Evolutionary conservation across 2,113 vertebrate genomes (phyloP), one percentile per base, ranked within the genome.

Genomic region (Datnioides undecimradiatus): DNA sequence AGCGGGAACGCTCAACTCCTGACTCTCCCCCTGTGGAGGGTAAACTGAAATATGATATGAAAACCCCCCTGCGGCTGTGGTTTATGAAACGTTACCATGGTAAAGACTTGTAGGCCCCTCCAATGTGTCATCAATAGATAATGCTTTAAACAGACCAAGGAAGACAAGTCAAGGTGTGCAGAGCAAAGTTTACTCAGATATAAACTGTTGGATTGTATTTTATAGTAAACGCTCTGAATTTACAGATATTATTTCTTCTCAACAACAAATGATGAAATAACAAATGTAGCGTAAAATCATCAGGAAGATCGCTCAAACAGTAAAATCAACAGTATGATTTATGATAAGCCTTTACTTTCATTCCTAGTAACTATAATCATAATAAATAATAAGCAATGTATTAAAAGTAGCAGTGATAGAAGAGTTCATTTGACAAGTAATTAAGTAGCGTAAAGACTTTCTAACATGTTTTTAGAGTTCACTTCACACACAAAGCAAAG

Each of bases 1-100:
- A 54, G 40, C 29, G 72, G 59, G 41, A 74, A 48, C 54, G 27
- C n/a, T 73, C 7, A 3, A 63, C 27, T 75, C 43, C 55, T 3
- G n/a, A 72, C 40, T 80, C 55, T 77, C 45, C 54, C 19, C 34
- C 21, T n/a, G 17, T 69, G 57, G 58, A 52, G 52, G 8, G 36
- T 72, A 62, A 79, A 77, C 34, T 80, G 31, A 68, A 78, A 87
- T 17, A 70, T 55, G 27, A 86, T 68, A 68, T 69, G 34, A 76
- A 81, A 76, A 57, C 45, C 68, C 54, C 54, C 4, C 62, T 36
- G 4, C 58, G 51, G 55, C 69, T 17, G 36, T 70, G 33, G 65
- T 75, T 82, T 58, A 75, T 78, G 69, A 75, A 79, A 46, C 6
- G 8, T 54, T 38, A 76, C 72, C 29, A 29, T 45, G 29, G 38